These are phyloP conservation scores for Bilobella aurantiaca DNA, from an alignment of 1,140 invertebrate species.

Conservation along the genomic window DNA sequence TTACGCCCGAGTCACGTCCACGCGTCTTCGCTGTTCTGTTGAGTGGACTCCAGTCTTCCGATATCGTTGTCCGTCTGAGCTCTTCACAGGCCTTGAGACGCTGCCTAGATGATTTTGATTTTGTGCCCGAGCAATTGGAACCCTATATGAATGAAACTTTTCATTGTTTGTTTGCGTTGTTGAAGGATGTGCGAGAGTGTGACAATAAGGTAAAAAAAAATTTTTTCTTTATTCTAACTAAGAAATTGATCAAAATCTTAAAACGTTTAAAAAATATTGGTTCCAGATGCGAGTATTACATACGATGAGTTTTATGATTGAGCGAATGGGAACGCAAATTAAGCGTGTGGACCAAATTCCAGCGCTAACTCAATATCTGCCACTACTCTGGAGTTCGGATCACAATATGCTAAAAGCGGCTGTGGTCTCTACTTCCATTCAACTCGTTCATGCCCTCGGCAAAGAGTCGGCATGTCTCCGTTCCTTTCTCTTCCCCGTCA, in stretches of 20 bases:
- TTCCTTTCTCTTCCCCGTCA: constrained; percentile 58
- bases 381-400: constrained; percentile 72
- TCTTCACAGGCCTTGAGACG: constrained; percentile 63
- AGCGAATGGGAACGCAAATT: constrained; percentile 66
- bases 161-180: constrained; percentile 63
- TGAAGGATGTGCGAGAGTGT: constrained; percentile 80
- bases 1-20: constrained; percentile 65
- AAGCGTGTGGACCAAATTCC: constrained; percentile 51
- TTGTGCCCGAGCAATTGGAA: constrained; percentile 70
- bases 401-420: constrained; percentile 86
- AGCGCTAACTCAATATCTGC: constrained; percentile 68
- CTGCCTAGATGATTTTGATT: constrained; percentile 85
- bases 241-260: not conserved
- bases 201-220: constrained; percentile 66
- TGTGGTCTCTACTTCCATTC: constrained; percentile 72
- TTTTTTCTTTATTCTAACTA: constrained; percentile 31
- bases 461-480: constrained; percentile 47
- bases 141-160: constrained; percentile 69
- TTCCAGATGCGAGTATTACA: constrained; percentile 74
- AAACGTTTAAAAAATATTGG: constrained; percentile 7
- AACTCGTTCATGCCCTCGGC: constrained; percentile 64
- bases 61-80: constrained; percentile 73
- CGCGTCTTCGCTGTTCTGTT: constrained; percentile 67
- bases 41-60: constrained; percentile 52
- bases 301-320: constrained; percentile 79